These are phyloP conservation scores for Buteo buteo DNA, from an alignment of 2,113 vertebrate genomes.

Conservation along the genomic window DNA sequence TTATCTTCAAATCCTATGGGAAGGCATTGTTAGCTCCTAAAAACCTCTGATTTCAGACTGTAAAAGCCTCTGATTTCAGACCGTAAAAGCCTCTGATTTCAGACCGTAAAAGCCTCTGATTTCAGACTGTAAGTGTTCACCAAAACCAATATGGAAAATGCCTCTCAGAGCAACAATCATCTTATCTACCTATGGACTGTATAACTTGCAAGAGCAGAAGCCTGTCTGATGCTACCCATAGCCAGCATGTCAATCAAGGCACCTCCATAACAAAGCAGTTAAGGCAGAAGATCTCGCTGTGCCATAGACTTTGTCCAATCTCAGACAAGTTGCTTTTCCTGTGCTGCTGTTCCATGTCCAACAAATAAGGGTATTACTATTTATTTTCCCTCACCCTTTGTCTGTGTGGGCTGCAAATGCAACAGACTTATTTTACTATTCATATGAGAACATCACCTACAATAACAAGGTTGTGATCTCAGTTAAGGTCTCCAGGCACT, in stretches of 20 bases:
- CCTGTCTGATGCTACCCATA: background rate
- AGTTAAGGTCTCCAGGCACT: background rate
- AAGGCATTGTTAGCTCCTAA: background rate
- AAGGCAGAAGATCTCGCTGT: background rate
- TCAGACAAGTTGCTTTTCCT: background rate
- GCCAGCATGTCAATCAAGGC: too few relatives aligned
- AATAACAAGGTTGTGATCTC: background rate
- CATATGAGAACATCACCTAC: background rate
- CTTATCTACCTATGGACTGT: too few relatives aligned
- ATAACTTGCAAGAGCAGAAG: background rate
- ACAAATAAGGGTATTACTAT: background rate
- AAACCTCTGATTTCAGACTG: background rate
- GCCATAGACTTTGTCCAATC: background rate
- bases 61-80: background rate
- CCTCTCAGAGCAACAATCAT: background rate
- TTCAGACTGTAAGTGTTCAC: background rate
- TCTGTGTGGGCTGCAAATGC: background rate
- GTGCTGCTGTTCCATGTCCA: background rate
- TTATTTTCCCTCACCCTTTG: background rate
- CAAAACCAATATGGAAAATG: background rate
- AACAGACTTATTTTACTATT: background rate
- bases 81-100: background rate
- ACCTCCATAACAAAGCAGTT: too few relatives aligned
- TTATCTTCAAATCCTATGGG: background rate
- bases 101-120: background rate